Evolutionary conservation across 2,888 invertebrate species (phyloP), one percentile per base, ranked within the genome.

Genomic region (Odontocolon sp.): DNA sequence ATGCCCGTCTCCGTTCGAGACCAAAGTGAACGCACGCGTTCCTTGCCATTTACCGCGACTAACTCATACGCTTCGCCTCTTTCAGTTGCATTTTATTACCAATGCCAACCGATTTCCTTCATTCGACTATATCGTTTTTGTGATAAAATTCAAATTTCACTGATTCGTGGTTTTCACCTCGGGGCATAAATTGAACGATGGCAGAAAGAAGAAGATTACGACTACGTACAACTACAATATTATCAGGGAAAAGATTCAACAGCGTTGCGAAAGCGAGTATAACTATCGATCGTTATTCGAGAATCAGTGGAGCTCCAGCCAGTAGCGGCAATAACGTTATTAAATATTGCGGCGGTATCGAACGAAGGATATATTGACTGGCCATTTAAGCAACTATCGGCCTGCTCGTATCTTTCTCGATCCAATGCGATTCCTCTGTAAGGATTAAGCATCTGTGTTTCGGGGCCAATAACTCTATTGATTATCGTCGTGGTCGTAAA

Each of bases 181-280:
- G 31, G 36, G 33, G 9, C 38, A 18, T 11, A 11, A 63, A 67
- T 31, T 16, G 21, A 56, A 57, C 50, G 26, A 31, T 59, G 11
- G 45, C 31, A 28, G 2, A 3, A 31, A 28, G 6, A 66, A 59
- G 50, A 42, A 11, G 21, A 31, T 3, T 8, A 45, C 6, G 6
- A 38, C 45, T 8, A 47, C 16, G 42, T n/a, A n/a, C n/a, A n/a
- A n/a, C n/a, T n/a, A 45, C 31, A 26, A 70, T 64, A 56, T 71
- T 28, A 11, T 38, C 26, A 28, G 14, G 52, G 21, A 3, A 11
- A n/a, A n/a, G n/a, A n/a, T n/a, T n/a, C 9, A n/a, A 38, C 28
- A 38, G 52, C 21, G 56, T 16, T 76, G 56, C 45, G 73, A 77
- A 72, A 73, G 73, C 57, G 68, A 78, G 47, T 61, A 56, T 47